A percentile compares a stretch with the other conserved stretches of the same genome.
Evolutionary conservation across 53 echinoderm and acorn worm species (phyloP).

Genomic region (Holothuria scabra): DNA sequence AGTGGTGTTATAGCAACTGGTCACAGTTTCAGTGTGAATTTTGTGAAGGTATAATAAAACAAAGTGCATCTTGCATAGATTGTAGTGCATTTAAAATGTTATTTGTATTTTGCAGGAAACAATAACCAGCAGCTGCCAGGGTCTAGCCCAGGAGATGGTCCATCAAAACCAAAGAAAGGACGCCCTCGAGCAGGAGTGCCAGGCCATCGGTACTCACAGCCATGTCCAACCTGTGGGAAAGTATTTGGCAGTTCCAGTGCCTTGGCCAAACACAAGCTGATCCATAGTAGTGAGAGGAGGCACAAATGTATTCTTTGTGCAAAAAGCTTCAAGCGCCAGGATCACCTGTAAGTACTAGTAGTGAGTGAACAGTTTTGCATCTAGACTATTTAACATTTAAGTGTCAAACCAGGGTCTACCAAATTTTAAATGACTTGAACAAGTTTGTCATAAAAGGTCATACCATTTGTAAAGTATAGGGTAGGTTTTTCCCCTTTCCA

Average conservation of each 20-base stretch:
- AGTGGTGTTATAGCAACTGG: too few species aligned
- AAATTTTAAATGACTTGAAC: too few species aligned
- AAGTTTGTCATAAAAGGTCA: too few species aligned
- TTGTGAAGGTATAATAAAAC: too few species aligned
- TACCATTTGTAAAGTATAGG: too few species aligned
- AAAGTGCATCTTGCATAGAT: too few species aligned
- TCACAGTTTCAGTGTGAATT: too few species aligned
- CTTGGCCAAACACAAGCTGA: conserved; percentile 98
- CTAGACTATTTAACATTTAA: too few species aligned
- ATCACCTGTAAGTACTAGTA: conserved; percentile 86
- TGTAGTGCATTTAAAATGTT: too few species aligned
- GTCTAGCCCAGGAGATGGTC: conserved; percentile 12
- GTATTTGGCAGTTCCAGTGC: conserved; percentile 99
- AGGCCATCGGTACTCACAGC: conserved; percentile 95
- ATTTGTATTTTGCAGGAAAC: conserved; percentile 27
- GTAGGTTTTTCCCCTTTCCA: too few species aligned
- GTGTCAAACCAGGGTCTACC: too few species aligned
- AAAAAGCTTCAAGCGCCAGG: conserved; percentile 98
- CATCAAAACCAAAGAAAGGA: conserved; percentile 77
- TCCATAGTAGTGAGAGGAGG: conserved; percentile 95
- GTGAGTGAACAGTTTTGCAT: too few species aligned
- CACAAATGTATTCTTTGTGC: conserved; percentile 97
- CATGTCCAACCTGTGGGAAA: conserved; percentile 92
- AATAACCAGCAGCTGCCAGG: conserved; percentile 59
- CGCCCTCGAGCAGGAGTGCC: conserved; percentile 85